These are phyloP conservation scores for Lepus timidus DNA, from an alignment of 2,113 vertebrate genomes.

Conservation along the genomic window DNA sequence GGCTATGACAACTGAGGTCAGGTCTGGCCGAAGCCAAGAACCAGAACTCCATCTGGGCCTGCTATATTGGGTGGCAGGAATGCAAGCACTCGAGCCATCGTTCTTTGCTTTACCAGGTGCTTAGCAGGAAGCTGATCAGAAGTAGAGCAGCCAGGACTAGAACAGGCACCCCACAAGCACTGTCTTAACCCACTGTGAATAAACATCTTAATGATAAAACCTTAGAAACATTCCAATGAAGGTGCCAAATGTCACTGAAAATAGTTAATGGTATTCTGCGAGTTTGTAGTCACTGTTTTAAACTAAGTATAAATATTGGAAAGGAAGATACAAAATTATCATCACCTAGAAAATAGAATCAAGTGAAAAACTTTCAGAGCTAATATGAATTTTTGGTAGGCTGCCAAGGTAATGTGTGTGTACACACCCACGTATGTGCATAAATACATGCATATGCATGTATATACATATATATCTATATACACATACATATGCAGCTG, in stretches of 20 bases:
- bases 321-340: slow-evolving; percentile 3
- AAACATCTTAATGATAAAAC: background rate
- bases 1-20: too few relatives aligned
- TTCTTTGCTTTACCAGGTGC: too few relatives aligned
- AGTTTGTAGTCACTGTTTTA: slow-evolving; percentile 16
- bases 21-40: too few relatives aligned
- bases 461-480: background rate
- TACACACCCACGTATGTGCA: background rate
- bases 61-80: too few relatives aligned
- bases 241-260: slow-evolving; percentile 6
- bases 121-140: too few relatives aligned
- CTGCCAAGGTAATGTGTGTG: background rate
- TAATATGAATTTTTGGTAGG: slow-evolving; percentile 18
- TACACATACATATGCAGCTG: background rate
- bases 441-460: too few relatives aligned
- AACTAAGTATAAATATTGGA: slow-evolving; percentile 12
- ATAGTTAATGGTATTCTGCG: slow-evolving; percentile 25
- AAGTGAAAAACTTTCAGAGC: slow-evolving; percentile 29
- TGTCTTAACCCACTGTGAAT: too few relatives aligned
- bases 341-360: slow-evolving; percentile 35
- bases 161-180: too few relatives aligned
- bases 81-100: too few relatives aligned
- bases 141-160: too few relatives aligned
- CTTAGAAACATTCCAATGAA: slow-evolving; percentile 46
- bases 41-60: too few relatives aligned